Evolutionary conservation across 2,888 invertebrate species (phyloP), one percentile per base, ranked within the genome.

Genomic region (Parasteatoda lunata): DNA sequence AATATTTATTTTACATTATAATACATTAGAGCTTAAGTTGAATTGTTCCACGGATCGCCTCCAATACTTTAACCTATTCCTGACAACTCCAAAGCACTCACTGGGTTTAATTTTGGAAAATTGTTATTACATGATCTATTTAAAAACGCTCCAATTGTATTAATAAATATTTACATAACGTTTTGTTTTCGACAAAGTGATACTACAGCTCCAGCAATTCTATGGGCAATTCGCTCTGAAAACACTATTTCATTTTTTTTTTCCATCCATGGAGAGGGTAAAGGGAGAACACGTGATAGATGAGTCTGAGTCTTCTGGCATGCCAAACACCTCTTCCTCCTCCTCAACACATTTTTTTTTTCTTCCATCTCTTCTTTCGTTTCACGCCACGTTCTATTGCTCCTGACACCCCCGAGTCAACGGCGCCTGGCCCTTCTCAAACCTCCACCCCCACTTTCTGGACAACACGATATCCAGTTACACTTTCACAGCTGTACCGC

Each of bases 401-500:
- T 69, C 70, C 52, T 82, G 83, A 84, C 83, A 84, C 83, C 84
- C 84, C 84, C 69, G 54, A 47, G 48, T 71, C 59, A 59, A 13
- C 75, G 85, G 85, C 85, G 85, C 85, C 85, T 85, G 85, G 85
- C 64, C 73, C 85, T 79, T 79, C 51, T 85, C 85, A 85, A 79
- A 76, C 75, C 59, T 13, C 59, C 59, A 9, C 59, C 59, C 59
- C 59, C 59, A 66, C 69, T 77, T 59, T 76, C 78, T 84, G 85
- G 85, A 85, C 85, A 80, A 48, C 54, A 76, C 75, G 85, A 65
- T 82, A 78, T 87, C 87, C 11, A 13, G 78, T 87, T 82, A 75
- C 82, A 85, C 86, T 77, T 86, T 77, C 69, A 71, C 87, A 82
- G 82, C 82, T 82, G 82, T 75, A 75, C 69, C 76, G 87, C 87